Evolutionary conservation across 2,888 invertebrate species (phyloP).

Genomic region (Elysia crispata): DNA sequence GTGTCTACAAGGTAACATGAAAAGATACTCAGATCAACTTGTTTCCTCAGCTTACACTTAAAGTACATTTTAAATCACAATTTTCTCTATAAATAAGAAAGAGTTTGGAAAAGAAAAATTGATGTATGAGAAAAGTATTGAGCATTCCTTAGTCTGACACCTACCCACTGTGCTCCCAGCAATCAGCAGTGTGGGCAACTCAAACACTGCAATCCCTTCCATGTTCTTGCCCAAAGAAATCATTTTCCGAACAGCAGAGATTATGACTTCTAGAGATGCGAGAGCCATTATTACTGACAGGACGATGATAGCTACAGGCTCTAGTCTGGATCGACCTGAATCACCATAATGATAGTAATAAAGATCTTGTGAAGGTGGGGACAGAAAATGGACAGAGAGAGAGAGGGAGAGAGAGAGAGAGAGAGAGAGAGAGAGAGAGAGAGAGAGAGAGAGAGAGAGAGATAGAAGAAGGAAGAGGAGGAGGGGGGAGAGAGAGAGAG

Average conservation of each 20-base stretch:
- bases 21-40: too few relatives aligned
- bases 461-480: too few relatives aligned
- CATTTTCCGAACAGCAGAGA: conserved; percentile 75
- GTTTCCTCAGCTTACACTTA: too few relatives aligned
- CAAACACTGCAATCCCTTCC: conserved; percentile 62
- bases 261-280: conserved; percentile 77
- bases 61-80: too few relatives aligned
- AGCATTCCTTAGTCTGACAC: too few relatives aligned
- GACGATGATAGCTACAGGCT: conserved; percentile 78
- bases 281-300: conserved; percentile 79
- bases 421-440: not conserved
- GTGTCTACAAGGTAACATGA: too few relatives aligned
- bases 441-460: too few relatives aligned
- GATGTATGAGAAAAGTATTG: too few relatives aligned
- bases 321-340: conserved; percentile 77
- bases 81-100: too few relatives aligned
- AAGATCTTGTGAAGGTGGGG: conserved; percentile 55
- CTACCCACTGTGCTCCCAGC: conserved; percentile 70
- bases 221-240: conserved; percentile 60
- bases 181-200: conserved; percentile 68
- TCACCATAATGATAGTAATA: conserved; percentile 69
- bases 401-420: not conserved
- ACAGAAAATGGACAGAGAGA: too few relatives aligned
- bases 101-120: too few relatives aligned
- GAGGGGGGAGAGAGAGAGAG: too few relatives aligned